Evolutionary conservation across 2,113 vertebrate species (phyloP).

Genomic region (Paraplagusia blochii): DNA sequence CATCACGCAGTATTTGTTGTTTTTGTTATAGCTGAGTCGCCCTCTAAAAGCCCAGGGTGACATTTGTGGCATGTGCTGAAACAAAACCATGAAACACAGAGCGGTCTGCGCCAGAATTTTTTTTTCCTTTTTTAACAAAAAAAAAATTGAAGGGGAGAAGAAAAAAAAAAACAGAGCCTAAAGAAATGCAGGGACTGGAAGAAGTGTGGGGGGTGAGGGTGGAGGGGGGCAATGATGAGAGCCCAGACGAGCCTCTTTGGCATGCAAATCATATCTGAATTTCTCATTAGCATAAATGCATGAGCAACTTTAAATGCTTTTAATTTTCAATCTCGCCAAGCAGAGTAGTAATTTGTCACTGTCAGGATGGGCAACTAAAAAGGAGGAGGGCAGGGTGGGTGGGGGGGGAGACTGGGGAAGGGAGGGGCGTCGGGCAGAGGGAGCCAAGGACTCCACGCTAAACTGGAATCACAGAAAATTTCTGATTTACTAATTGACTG

Average conservation of each 20-base stretch:
- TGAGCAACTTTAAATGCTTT: constrained; percentile 99
- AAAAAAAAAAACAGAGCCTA: constrained; percentile 68
- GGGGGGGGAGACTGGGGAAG: too few species aligned
- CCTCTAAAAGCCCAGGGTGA: constrained; percentile 34
- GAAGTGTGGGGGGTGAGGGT: constrained; percentile 54
- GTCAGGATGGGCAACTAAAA: constrained; percentile 98
- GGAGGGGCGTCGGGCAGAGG: constrained; percentile 70
- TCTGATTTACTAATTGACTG: constrained; percentile 99
- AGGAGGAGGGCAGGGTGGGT: constrained; percentile 52
- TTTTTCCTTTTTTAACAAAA: constrained; percentile 56
- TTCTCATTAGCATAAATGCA: constrained; percentile 99
- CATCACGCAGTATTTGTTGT: constrained; percentile 34
- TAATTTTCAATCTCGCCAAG: constrained; percentile 99
- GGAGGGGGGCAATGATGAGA: constrained; percentile 86
- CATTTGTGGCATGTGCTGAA: constrained; percentile 41
- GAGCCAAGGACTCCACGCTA: constrained; percentile 90
- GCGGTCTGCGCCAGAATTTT: constrained; percentile 48
- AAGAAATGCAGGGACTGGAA: constrained; percentile 81
- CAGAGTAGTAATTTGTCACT: constrained; percentile 99
- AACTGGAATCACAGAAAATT: constrained; percentile 99
- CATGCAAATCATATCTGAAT: constrained; percentile 99
- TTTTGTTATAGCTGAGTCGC: neutral
- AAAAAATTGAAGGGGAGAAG: constrained; percentile 55
- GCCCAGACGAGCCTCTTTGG: constrained; percentile 98
- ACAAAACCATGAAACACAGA: constrained; percentile 38